A percentile compares a stretch with the other conserved stretches of the same genome.
phyloP scores from a whole-genome alignment of 2,888 invertebrate species.

The Cremastobaeus sp. region DNA sequence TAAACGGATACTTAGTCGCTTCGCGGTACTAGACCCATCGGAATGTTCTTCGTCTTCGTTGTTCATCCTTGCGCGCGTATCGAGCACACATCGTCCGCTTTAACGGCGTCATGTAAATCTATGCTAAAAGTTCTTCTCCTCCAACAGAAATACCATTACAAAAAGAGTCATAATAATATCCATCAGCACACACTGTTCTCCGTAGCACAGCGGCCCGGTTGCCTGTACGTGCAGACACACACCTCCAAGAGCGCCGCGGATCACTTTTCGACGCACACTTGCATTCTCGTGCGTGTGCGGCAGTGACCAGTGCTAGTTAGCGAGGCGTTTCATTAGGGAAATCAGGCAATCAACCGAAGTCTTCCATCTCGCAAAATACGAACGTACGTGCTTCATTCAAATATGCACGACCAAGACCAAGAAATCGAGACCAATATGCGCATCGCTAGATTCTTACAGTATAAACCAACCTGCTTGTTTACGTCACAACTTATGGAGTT shows the following conservation, averaged over 20 bases:
- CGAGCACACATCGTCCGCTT: slow-evolving; percentile 24
- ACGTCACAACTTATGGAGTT: slow-evolving; percentile 39
- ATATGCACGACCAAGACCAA: too few species aligned
- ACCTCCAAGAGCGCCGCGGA: slow-evolving; percentile 37
- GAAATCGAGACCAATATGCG: too few species aligned
- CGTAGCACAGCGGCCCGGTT: slow-evolving; percentile 7
- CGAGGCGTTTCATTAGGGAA: slow-evolving; percentile 76
- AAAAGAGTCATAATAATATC: slow-evolving; percentile 75
- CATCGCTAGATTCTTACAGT: slow-evolving; percentile 45
- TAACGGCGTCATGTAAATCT: slow-evolving; percentile 69
- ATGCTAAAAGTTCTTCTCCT: slow-evolving; percentile 62
- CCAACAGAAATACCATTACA: slow-evolving; percentile 68
- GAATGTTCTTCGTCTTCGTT: slow-evolving; percentile 23
- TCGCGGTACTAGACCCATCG: slow-evolving; percentile 36
- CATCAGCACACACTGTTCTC: slow-evolving; percentile 70
- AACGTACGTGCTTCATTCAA: slow-evolving; percentile 40
- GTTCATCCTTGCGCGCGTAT: not conserved
- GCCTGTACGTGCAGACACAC: slow-evolving; percentile 1
- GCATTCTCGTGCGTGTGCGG: slow-evolving; percentile 41
- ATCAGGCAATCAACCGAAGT: slow-evolving; percentile 74
- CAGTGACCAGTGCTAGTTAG: slow-evolving; percentile 70
- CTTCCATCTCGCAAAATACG: slow-evolving; percentile 62
- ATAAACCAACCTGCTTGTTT: slow-evolving; percentile 43
- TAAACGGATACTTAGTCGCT: slow-evolving; percentile 39
- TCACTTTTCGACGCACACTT: slow-evolving; percentile 39